Conservation (phyloP, 1,140 invertebrate genomes). For the Drosophila mayri region DNA sequence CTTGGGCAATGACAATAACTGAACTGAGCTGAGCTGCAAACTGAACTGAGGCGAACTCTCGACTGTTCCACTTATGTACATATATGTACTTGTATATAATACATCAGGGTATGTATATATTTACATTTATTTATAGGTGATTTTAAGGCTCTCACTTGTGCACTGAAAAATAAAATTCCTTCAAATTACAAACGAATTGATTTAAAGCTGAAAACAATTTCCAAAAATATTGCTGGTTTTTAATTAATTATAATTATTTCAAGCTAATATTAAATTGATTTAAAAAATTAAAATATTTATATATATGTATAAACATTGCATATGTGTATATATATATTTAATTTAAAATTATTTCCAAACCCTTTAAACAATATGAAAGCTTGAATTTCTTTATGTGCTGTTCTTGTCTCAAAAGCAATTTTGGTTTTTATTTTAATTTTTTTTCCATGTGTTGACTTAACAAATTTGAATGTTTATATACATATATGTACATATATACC, state of each 20-base stretch:
- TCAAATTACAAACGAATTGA: background rate
- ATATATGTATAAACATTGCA: background rate
- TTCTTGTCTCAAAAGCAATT: background rate
- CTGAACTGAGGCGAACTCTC: conserved; percentile 36
- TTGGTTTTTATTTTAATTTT: background rate
- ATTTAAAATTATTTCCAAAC: background rate
- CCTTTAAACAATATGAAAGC: background rate
- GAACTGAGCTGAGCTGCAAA: conserved; percentile 30
- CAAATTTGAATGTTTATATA: conserved; percentile 14
- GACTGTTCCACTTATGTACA: conserved; percentile 35
- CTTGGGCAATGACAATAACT: conserved; percentile 79
- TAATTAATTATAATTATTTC: background rate
- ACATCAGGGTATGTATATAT: background rate
- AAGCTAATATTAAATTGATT: background rate
- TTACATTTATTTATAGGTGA: background rate
- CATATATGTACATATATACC: conserved; percentile 22
- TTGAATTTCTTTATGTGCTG: background rate
- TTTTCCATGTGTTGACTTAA: conserved; percentile 14
- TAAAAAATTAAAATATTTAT: background rate
- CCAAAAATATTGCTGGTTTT: too few species aligned
- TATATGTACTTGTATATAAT: conserved; percentile 16
- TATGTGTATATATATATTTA: background rate
- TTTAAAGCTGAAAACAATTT: background rate
- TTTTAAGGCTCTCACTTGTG: background rate
- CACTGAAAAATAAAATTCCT: background rate